phyloP scores from a whole-genome alignment of 1,140 invertebrate species.

The Copidosoma floridanum region DNA sequence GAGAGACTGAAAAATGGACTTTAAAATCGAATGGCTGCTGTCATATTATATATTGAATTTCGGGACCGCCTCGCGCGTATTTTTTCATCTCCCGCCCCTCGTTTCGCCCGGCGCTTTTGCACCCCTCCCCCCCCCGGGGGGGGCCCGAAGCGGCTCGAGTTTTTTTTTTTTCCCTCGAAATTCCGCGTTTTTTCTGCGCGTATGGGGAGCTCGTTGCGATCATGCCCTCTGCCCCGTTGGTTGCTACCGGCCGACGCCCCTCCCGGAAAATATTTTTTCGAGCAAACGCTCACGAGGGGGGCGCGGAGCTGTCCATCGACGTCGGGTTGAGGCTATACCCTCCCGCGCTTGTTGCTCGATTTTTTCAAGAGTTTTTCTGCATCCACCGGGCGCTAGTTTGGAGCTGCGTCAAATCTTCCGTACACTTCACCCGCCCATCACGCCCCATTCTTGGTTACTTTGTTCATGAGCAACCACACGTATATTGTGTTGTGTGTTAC shows the following conservation, averaged over 20 bases:
- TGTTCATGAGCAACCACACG: too few species aligned
- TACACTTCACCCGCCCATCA: too few species aligned
- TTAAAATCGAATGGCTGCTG: constrained; percentile 51
- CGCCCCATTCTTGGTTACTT: too few species aligned
- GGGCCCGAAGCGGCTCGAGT: constrained; percentile 1
- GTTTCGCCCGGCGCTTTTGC: constrained; percentile 5
- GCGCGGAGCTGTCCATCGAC: background rate
- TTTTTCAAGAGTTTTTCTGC: background rate
- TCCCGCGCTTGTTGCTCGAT: background rate
- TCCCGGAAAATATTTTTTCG: constrained; percentile 26
- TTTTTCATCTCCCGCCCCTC: constrained; percentile 39
- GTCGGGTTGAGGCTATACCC: background rate
- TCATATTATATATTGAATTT: constrained; percentile 54
- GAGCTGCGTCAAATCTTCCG: too few species aligned
- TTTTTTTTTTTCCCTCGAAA: constrained; percentile 16
- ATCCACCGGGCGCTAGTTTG: too few species aligned
- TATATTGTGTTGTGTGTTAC: too few species aligned
- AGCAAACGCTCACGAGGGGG: background rate
- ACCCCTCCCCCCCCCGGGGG: background rate
- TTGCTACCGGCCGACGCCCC: too few species aligned
- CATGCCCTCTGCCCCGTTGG: too few species aligned
- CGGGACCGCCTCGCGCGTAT: constrained; percentile 27
- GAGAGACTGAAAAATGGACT: constrained; percentile 49
- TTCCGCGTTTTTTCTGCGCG: constrained; percentile 16
- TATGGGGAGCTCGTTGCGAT: background rate